Evolutionary conservation across 2,888 invertebrate genomes (phyloP), one percentile per base, ranked within the genome.

Genomic region (Lasioglossum oenotherae): DNA sequence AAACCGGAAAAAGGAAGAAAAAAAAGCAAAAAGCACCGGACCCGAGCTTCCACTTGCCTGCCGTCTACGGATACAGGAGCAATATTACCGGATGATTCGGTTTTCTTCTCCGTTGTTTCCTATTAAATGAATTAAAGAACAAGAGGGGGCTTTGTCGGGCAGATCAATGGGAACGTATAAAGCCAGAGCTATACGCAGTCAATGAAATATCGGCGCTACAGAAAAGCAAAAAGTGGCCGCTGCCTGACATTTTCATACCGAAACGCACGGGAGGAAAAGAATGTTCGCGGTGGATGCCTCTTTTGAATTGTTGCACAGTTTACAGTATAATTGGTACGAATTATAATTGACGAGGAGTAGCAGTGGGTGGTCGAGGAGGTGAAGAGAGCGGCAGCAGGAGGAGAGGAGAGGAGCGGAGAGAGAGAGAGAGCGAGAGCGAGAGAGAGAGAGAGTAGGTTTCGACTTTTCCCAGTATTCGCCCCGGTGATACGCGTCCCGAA

Each of bases 111-210:
- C 75, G 89, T 90, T 90, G 88, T 91, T 87, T 85, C 86, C 85
- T 84, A 85, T 88, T 85, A 89, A 90, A 74, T 85, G 83, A 90
- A 90, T 90, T 91, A 90, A 90, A 89, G 90, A 85, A 90, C 91
- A 89, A 91, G 89, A 80, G 53, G 89, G 82, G 64, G 86, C 91
- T 88, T 85, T 91, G 90, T 91, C 85, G 86, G 72, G 57, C 16
- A 78, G 86, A 91, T 89, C 91, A 91, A 91, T 90, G 53, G 91
- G 89, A 91, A 89, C 77, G 87, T 80, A 87, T 85, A 82, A 85
- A 91, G 85, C 91, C 83, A 46, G 3, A 4, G 87, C 82, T 89
- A 89, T 89, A 85, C 79, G 83, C 82, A 79, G 81, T 89, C 89
- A 86, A 87, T 91, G 82, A 86, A 89, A 89, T 90, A 91, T 89